Evolutionary conservation across 2,113 vertebrate genomes (phyloP).

Genomic region (Pardalotus punctatus): DNA sequence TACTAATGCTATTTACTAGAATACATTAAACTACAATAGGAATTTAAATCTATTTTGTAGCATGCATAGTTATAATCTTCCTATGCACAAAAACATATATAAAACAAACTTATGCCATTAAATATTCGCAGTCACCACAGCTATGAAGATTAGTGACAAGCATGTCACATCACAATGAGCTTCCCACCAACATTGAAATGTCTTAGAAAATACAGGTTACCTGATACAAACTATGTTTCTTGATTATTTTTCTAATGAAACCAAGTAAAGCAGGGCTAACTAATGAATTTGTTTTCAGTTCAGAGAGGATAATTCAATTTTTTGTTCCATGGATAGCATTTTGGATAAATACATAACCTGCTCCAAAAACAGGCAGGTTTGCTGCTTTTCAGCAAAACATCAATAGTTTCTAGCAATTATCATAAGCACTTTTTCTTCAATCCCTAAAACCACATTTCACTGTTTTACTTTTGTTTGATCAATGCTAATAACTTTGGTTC

Average conservation of each 20-base stretch:
- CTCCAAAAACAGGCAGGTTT: too few relatives aligned
- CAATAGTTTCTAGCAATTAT: background rate
- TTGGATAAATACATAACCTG: background rate
- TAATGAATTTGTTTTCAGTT: background rate
- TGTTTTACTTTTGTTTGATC: background rate
- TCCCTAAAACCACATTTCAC: background rate
- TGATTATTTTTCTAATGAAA: background rate
- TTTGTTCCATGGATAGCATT: background rate
- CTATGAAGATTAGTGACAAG: background rate
- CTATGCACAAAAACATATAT: background rate
- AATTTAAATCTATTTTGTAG: background rate
- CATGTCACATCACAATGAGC: background rate
- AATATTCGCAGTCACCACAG: background rate
- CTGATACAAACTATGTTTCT: background rate
- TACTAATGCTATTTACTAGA: background rate
- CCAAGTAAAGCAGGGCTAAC: background rate
- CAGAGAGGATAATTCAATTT: background rate
- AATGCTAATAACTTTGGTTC: background rate
- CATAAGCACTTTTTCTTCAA: background rate
- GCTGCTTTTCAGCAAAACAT: background rate
- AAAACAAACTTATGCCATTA: background rate
- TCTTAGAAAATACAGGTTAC: background rate
- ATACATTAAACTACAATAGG: background rate
- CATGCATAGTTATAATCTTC: background rate
- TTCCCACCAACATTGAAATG: background rate